A percentile compares a stretch with the other conserved stretches of the same genome.
Conservation (phyloP, 2,888 invertebrate species). For the Brenthis daphne region DNA sequence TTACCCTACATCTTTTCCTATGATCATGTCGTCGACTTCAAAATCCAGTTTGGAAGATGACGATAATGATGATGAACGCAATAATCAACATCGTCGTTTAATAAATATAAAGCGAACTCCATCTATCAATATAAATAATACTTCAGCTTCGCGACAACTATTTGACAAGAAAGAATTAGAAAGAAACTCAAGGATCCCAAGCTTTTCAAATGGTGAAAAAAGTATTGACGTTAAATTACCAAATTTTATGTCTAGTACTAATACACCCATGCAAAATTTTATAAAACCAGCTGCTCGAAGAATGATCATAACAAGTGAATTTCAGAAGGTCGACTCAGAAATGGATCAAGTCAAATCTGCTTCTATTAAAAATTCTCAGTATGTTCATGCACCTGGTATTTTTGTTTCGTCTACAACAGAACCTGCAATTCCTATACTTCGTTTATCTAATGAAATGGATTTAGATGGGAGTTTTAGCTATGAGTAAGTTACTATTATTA, state of each 20-base stretch:
- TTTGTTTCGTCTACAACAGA: constrained; percentile 71
- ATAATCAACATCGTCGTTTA: constrained; percentile 11
- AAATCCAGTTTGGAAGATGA: constrained; percentile 42
- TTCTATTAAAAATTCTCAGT: constrained; percentile 56
- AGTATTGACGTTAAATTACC: constrained; percentile 39
- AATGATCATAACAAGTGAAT: constrained; percentile 63
- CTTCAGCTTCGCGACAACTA: constrained; percentile 21
- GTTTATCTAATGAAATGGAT: constrained; percentile 80
- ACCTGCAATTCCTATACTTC: constrained; percentile 76
- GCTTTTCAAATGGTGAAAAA: constrained; percentile 58
- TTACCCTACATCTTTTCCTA: constrained; percentile 60
- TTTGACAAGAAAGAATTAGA: constrained; percentile 56
- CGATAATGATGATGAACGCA: constrained; percentile 49
- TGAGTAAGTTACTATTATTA: constrained; percentile 64
- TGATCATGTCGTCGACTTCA: constrained; percentile 54
- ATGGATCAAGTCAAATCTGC: constrained; percentile 62
- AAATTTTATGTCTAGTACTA: constrained; percentile 44
- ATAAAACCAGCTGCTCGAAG: constrained; percentile 55
- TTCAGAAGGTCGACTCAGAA: constrained; percentile 53
- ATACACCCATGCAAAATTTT: neutral
- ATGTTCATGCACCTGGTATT: constrained; percentile 57
- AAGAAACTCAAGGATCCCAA: constrained; percentile 48
- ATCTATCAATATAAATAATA: constrained; percentile 17
- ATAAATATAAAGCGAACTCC: constrained; percentile 14
- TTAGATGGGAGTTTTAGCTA: constrained; percentile 81